A percentile compares a stretch with the other conserved stretches of the same genome.
Conservation (phyloP, 2,797 vertebrate species). For the Furcifer pardalis region DNA sequence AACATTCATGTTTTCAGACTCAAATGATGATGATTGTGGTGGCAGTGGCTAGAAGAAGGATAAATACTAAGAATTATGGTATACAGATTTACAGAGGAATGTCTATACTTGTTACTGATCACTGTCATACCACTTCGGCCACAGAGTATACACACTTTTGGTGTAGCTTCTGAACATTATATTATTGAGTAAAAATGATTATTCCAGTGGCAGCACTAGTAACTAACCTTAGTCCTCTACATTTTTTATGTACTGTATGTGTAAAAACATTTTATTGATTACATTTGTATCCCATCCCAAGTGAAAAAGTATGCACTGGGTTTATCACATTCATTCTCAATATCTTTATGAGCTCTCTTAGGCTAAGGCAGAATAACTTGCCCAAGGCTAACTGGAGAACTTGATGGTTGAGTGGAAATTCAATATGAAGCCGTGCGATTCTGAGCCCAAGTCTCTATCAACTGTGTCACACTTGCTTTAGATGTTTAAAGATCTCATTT, state of each 20-base stretch:
- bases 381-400: neutral
- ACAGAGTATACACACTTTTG: neutral
- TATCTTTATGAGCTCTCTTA: too few species aligned
- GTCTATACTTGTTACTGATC: neutral
- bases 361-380: neutral
- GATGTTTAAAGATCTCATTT: constrained; percentile 26
- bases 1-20: neutral
- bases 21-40: neutral
- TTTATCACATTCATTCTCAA: neutral
- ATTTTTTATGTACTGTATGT: neutral
- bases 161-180: neutral
- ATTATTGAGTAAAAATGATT: neutral
- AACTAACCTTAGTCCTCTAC: too few species aligned
- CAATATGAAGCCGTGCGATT: neutral
- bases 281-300: neutral
- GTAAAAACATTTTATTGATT: neutral
- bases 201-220: neutral
- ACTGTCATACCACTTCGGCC: neutral
- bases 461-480: neutral
- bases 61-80: neutral
- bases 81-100: neutral
- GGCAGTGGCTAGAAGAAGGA: neutral
- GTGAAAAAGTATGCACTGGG: neutral
- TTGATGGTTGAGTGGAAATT: neutral
- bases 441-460: neutral